These are phyloP conservation scores for Poecilia wingei DNA, from an alignment of 2,797 vertebrate genomes.

Conservation along the genomic window DNA sequence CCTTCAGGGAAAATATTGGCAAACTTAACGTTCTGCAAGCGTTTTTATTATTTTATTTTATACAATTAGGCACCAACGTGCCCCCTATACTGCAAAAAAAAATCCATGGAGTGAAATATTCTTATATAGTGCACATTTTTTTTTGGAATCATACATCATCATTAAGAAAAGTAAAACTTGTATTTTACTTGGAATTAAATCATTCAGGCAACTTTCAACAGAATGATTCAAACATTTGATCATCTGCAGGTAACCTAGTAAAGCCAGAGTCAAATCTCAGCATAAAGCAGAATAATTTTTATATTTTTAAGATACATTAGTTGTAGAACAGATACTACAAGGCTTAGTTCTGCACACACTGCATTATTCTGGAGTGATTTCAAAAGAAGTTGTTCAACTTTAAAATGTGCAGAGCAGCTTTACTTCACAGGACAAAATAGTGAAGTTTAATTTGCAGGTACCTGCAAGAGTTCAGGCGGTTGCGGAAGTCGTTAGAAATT, in stretches of 20 bases:
- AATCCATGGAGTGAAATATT: not conserved
- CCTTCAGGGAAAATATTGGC: not conserved
- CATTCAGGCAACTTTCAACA: not conserved
- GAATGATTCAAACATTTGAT: not conserved
- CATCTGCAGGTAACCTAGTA: not conserved
- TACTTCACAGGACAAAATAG: slow-evolving; percentile 1
- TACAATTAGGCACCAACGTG: not conserved
- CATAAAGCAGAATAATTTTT: not conserved
- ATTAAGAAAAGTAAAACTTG: too few species aligned
- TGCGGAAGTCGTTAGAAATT: slow-evolving; percentile 2
- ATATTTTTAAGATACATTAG: not conserved
- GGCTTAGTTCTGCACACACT: not conserved
- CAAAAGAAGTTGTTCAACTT: slow-evolving; percentile 8
- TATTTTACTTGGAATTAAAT: not conserved
- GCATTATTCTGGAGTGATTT: not conserved
- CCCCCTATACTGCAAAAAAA: not conserved
- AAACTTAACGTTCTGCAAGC: not conserved
- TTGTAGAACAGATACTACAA: not conserved
- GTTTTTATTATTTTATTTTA: too few species aligned
- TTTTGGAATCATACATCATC: too few species aligned
- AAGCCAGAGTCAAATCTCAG: not conserved
- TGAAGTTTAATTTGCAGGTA: not conserved
- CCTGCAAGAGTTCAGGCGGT: slow-evolving; percentile 1
- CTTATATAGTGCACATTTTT: too few species aligned
- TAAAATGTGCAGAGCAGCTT: slow-evolving; percentile 4